Evolutionary conservation across 1,140 invertebrate genomes (phyloP).

Genomic region (Drosophila baimaii): DNA sequence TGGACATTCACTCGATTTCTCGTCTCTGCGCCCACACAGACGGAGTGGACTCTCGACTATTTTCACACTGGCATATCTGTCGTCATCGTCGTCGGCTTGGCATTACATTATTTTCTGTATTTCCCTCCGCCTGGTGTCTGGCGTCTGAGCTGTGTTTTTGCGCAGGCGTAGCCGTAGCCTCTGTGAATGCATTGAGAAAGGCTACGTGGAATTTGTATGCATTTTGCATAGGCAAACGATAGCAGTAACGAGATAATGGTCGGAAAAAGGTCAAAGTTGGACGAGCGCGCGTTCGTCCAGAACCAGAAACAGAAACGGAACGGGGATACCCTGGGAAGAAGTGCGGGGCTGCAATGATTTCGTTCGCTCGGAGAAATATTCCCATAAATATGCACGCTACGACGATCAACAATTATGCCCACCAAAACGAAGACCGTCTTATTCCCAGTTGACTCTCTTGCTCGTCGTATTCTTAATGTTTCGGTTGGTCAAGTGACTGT

Average conservation of each 20-base stretch:
- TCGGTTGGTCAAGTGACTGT: conserved; percentile 84
- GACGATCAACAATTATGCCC: conserved; percentile 78
- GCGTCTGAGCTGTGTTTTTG: conserved; percentile 42
- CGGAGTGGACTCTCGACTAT: conserved; percentile 11
- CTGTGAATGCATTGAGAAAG: conserved; percentile 69
- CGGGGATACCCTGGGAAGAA: conserved; percentile 17
- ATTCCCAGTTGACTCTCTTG: conserved; percentile 27
- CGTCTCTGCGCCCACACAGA: conserved; percentile 43
- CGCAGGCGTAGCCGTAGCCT: conserved; percentile 74
- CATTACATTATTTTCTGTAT: conserved; percentile 24
- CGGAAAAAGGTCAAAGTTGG: conserved; percentile 78
- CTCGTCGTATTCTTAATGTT: conserved; percentile 76
- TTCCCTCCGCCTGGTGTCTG: neutral
- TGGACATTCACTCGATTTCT: conserved; percentile 65
- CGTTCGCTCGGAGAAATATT: conserved; percentile 63
- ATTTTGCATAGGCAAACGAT: conserved; percentile 69
- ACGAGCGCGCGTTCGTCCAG: conserved; percentile 78
- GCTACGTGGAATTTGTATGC: conserved; percentile 70
- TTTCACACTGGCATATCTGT: conserved; percentile 35
- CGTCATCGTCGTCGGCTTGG: conserved; percentile 48
- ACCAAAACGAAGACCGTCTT: conserved; percentile 58
- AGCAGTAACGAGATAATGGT: conserved; percentile 16
- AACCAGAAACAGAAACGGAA: conserved; percentile 50
- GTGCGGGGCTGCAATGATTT: conserved; percentile 64
- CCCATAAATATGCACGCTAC: conserved; percentile 82